Evolutionary conservation across 2,888 invertebrate genomes (phyloP), one percentile per base, ranked within the genome.

Genomic region (Beris chalybata): DNA sequence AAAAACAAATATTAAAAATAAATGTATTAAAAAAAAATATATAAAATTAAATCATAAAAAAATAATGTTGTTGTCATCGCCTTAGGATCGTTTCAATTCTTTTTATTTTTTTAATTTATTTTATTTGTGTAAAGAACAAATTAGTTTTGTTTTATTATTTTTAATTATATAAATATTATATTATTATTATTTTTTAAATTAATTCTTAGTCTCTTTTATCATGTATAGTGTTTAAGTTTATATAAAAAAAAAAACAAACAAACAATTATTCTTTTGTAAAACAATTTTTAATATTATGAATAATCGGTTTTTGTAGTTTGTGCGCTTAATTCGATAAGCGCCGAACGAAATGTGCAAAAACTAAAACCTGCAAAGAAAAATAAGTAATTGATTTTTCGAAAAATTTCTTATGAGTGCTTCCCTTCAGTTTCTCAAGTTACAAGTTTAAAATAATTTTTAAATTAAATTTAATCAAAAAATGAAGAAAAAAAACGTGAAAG

Each of bases 61-160:
- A 38, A 22, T 22, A 38, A 38, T 38, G 9, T 38, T 61, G 61
- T 61, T 61, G 52, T 61, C 61, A 61, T 50, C 50, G 61, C 50
- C 61, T 61, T 61, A 61, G 61, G 32, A 59, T 61, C 52, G 22
- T 61, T 61, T 50, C 38, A 38, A 38, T 38, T 38, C 38, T 38
- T 38, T 7, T 38, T 38, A 38, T 38, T 61, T 50, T 61, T 61
- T 50, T 61, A 61, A 61, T 61, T 67, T 67, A 67, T 64, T 67
- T 67, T 55, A 67, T 65, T 65, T 52, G 45, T 67, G 67, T 67
- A 59, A 65, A 67, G 67, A 67, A 65, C 67, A 67, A 67, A 67
- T 64, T 53, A 43, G 57, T 67, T 59, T 64, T 67, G 58, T 64
- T 61, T 22, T 61, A 9, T 61, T 47, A 30, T 32, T 52, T 22